Conservation (phyloP, 2,113 vertebrate species). For the Urocynchramus pylzowi region DNA sequence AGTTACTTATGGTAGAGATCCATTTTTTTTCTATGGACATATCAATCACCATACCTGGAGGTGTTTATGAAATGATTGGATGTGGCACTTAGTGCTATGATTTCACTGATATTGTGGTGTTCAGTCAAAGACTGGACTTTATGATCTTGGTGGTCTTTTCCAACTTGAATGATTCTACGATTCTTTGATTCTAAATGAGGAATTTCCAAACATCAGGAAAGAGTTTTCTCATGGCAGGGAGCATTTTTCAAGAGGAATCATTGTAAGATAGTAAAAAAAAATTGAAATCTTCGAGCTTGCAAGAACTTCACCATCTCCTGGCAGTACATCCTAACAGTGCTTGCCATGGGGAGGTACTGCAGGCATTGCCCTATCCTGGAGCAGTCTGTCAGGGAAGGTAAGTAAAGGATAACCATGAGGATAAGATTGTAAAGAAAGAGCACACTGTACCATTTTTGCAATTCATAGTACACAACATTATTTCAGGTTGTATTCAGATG, state of each 20-base stretch:
- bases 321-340: no score
- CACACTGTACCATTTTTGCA: neutral
- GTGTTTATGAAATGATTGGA: neutral
- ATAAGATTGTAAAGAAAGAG: neutral
- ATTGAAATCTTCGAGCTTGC: neutral
- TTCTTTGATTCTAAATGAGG: neutral
- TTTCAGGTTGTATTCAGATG: neutral
- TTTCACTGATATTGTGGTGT: neutral
- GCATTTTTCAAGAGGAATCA: neutral
- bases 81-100: neutral
- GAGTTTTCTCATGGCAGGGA: neutral
- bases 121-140: neutral
- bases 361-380: neutral
- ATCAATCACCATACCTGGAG: neutral
- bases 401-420: neutral
- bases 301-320: neutral
- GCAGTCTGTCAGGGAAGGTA: neutral
- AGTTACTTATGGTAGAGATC: neutral
- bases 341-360: no score
- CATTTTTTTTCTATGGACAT: neutral
- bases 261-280: no score
- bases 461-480: neutral
- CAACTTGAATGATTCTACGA: neutral
- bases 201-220: neutral
- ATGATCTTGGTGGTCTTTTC: neutral